A percentile compares a stretch with the other conserved stretches of the same genome.
Evolutionary conservation across 2,113 vertebrate genomes (phyloP).

Genomic region (Prunella himalayana): DNA sequence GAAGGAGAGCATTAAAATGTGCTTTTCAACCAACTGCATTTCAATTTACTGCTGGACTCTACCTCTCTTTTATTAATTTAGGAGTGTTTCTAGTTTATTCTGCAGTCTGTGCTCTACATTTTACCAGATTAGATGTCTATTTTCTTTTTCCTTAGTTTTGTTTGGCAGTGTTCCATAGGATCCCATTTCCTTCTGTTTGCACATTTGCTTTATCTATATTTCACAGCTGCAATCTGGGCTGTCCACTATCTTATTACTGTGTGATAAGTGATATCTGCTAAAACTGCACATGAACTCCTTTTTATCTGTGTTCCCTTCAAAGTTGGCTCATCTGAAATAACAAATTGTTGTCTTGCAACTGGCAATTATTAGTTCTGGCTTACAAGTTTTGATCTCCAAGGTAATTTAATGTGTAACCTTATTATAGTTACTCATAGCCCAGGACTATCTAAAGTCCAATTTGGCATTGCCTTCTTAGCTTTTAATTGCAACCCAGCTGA

Average conservation of each 20-base stretch:
- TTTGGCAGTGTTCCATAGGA: not conserved
- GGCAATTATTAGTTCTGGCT: conserved; percentile 62
- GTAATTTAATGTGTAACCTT: conserved; percentile 67
- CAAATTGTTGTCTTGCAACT: conserved; percentile 42
- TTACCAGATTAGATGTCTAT: not conserved
- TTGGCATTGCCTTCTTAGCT: conserved; percentile 59
- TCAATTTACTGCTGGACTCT: conserved; percentile 2
- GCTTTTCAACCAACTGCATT: not conserved
- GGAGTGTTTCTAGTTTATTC: not conserved
- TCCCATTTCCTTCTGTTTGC: not conserved
- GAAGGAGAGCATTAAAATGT: not conserved
- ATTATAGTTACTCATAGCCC: conserved; percentile 59
- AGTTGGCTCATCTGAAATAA: conserved; percentile 46
- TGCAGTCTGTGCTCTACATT: not conserved
- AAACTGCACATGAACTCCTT: conserved; percentile 30
- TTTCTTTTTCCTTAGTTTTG: not conserved
- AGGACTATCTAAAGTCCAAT: conserved; percentile 53
- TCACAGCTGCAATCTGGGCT: conserved; percentile 14
- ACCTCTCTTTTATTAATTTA: conserved; percentile 5
- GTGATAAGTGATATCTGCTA: conserved; percentile 12
- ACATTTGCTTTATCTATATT: not conserved
- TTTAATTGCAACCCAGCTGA: conserved; percentile 57
- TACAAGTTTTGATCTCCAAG: conserved; percentile 67
- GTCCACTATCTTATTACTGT: not conserved
- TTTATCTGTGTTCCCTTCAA: conserved; percentile 42